Evolutionary conservation across 2,888 invertebrate species (phyloP).

Genomic region (Lottia scabra): DNA sequence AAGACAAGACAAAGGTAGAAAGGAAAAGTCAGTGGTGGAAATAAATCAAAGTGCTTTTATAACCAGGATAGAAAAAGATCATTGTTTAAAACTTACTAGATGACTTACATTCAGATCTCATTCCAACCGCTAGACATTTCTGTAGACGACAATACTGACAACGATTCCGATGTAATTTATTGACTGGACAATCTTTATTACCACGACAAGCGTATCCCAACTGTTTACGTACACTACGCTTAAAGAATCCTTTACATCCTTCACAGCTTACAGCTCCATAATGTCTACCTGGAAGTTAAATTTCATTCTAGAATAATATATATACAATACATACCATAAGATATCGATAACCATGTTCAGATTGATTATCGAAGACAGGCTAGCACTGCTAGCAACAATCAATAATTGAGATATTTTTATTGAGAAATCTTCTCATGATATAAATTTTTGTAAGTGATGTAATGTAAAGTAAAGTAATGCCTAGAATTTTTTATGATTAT

Average conservation of each 20-base stretch:
- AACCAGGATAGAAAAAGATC: too few relatives aligned
- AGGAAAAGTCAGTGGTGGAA: too few relatives aligned
- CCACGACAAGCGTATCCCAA: slow-evolving; percentile 97
- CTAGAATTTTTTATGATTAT: too few relatives aligned
- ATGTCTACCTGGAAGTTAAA: slow-evolving; percentile 77
- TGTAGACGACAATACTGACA: slow-evolving; percentile 98
- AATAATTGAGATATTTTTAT: too few relatives aligned
- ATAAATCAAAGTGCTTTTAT: too few relatives aligned
- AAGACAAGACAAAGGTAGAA: too few relatives aligned
- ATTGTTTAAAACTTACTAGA: background rate
- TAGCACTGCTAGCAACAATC: too few relatives aligned
- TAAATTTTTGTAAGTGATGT: too few relatives aligned
- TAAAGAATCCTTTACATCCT: slow-evolving; percentile 99
- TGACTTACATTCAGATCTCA: slow-evolving; percentile 96
- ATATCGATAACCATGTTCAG: too few relatives aligned
- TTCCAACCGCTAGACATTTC: slow-evolving; percentile 97
- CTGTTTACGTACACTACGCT: slow-evolving; percentile 95
- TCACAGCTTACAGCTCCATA: slow-evolving; percentile 93
- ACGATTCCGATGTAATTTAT: slow-evolving; percentile 97
- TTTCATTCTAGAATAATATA: background rate
- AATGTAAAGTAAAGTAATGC: too few relatives aligned
- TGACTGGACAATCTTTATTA: slow-evolving; percentile 96
- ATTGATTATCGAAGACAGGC: too few relatives aligned
- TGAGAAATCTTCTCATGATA: too few relatives aligned
- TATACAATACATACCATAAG: background rate